Evolutionary conservation across 2,797 vertebrate species (phyloP).

Genomic region (Leontocebus nigricollis): DNA sequence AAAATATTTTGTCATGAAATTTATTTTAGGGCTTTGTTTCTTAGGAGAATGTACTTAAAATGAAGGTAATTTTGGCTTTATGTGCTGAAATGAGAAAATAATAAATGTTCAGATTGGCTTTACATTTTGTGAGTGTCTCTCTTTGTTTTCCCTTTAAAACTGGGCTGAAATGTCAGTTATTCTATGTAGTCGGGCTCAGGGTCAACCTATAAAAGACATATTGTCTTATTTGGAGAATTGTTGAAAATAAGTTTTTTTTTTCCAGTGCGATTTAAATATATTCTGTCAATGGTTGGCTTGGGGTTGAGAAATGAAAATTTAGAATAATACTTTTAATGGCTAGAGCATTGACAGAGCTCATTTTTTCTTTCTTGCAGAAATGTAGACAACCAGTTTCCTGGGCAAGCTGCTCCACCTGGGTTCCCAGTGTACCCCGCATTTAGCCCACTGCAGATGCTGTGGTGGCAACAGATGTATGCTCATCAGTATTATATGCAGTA

Average conservation of each 20-base stretch:
- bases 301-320: not conserved
- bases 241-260: not conserved
- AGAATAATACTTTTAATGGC: not conserved
- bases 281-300: not conserved
- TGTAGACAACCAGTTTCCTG: constrained; percentile 87
- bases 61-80: not conserved
- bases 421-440: constrained; percentile 89
- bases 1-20: constrained; percentile 1
- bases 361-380: constrained; percentile 83
- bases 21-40: constrained; percentile 25
- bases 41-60: not conserved
- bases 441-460: constrained; percentile 93
- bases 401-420: constrained; percentile 83
- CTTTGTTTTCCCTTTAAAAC: not conserved
- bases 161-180: not conserved
- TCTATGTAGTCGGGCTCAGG: not conserved
- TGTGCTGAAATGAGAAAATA: not conserved
- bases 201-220: not conserved
- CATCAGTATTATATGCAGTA: constrained; percentile 96
- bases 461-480: constrained; percentile 97
- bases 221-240: constrained; percentile 27
- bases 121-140: not conserved
- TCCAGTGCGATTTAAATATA: constrained; percentile 9
- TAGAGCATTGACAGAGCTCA: not conserved
- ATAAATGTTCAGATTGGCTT: not conserved